Evolutionary conservation across 1,140 invertebrate species (phyloP).

Genomic region (Holotrichia oblita): DNA sequence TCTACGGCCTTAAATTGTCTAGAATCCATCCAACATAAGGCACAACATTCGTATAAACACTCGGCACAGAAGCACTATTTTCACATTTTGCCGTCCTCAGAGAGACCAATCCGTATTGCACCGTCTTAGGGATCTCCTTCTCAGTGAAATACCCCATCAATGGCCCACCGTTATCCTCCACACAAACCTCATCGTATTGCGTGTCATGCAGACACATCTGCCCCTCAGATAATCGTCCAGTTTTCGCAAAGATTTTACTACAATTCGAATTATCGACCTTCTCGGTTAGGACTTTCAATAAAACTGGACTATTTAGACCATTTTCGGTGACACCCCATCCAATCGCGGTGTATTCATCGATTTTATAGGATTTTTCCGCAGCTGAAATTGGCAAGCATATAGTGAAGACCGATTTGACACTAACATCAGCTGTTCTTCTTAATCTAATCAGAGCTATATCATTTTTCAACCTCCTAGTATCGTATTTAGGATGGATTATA

Average conservation of each 20-base stretch:
- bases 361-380: not conserved
- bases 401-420: not conserved
- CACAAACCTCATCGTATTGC: not conserved
- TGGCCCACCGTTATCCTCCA: not conserved
- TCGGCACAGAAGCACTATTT: not conserved
- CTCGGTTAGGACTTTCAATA: not conserved
- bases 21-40: constrained; percentile 1
- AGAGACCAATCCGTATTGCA: not conserved
- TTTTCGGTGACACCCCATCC: not conserved
- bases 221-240: not conserved
- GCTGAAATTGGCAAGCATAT: not conserved
- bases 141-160: not conserved
- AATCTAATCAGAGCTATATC: not conserved
- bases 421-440: not conserved
- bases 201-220: not conserved
- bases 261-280: not conserved
- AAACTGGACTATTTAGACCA: not conserved
- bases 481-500: not conserved
- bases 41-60: not conserved
- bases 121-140: not conserved
- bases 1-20: constrained; percentile 18
- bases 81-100: not conserved
- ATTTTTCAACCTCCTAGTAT: not conserved
- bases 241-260: not conserved
- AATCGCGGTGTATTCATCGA: not conserved